Base-by-base conservation (phyloP, 2,888 invertebrate genomes). In the Amphimallon solstitiale region DNA sequence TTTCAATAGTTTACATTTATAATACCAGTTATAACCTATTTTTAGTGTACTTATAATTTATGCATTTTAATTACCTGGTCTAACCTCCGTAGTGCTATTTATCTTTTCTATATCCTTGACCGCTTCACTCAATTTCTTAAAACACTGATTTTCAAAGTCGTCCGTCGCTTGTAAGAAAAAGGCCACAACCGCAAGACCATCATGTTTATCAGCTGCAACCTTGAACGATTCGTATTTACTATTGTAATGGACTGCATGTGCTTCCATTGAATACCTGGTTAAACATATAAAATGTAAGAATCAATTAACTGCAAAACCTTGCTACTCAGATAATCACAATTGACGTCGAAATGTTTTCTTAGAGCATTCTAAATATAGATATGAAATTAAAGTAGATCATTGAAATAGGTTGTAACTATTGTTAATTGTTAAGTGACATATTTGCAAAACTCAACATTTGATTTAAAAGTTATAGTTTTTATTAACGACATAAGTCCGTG, bases 191-290 rank as follows among this genome's bases (percentile, higher is more conserved):
- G 90, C 90, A 34, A 91, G 75, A 0, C 91, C 91, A 71, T 91
- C 91, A 0, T 88, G 87, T 76, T 90, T 87, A 19, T 88, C 87
- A 2, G 86, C 86, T 0, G 91, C 91, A 48, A 87, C 87, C 60
- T 87, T 82, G 76, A 91, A 85, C 14, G 86, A 85, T 66, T 85
- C 84, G 73, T 91, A 91, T 78, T 90, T 90, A 75, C 86, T 86
- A 76, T 91, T 91, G 78, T 88, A 92, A 79, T 92, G 93, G 0
- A 93, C 93, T 61, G 92, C 88, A 76, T 93, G 93, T 48, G 91
- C 89, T 81, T 92, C 92, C 81, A 90, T 90, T 6, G 91, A 90
- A 73, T 88, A 92, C 69, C 91, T 90, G 76, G 9, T 71, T 73
- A 15, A 14, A 34, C 4, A 14, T 23, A 34, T 9, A 2, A 2